A percentile compares a stretch with the other conserved stretches of the same genome.
These are phyloP conservation scores for Poecilia latipinna DNA, from an alignment of 2,113 vertebrate species.

Conservation along the genomic window DNA sequence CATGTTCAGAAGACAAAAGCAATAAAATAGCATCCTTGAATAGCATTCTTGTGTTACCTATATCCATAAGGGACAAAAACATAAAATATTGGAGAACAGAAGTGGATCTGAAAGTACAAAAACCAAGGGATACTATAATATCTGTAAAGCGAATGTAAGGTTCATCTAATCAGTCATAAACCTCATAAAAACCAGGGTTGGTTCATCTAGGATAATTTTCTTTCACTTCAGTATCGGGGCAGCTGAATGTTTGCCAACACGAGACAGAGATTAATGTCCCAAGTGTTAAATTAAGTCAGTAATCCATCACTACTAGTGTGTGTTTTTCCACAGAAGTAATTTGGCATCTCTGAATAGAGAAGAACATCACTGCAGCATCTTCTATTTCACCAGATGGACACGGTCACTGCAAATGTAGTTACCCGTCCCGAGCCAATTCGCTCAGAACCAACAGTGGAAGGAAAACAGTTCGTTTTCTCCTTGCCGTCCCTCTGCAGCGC, in stretches of 20 bases:
- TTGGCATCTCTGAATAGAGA: neutral
- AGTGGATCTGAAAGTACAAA: neutral
- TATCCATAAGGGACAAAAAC: neutral
- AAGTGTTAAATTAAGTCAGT: neutral
- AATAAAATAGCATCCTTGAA: too few relatives aligned
- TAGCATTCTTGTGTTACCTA: too few relatives aligned
- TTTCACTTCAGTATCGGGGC: neutral
- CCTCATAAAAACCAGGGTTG: neutral
- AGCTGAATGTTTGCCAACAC: neutral
- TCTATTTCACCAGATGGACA: constrained; percentile 41
- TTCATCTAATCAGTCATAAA: neutral
- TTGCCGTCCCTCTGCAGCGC: neutral
- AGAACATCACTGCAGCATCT: constrained; percentile 23
- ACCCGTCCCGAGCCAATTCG: constrained; percentile 19
- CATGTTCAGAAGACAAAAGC: too few relatives aligned
- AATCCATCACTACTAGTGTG: neutral
- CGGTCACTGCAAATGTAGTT: constrained; percentile 40
- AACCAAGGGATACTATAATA: neutral
- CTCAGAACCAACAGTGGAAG: neutral
- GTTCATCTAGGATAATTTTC: neutral
- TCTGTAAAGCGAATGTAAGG: neutral
- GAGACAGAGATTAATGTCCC: neutral
- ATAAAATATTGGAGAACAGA: neutral
- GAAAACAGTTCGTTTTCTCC: constrained; percentile 13
- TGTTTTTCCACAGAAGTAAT: neutral